Base-by-base conservation (phyloP, 2,888 invertebrate species). In the Nephrotoma guestfalica region DNA sequence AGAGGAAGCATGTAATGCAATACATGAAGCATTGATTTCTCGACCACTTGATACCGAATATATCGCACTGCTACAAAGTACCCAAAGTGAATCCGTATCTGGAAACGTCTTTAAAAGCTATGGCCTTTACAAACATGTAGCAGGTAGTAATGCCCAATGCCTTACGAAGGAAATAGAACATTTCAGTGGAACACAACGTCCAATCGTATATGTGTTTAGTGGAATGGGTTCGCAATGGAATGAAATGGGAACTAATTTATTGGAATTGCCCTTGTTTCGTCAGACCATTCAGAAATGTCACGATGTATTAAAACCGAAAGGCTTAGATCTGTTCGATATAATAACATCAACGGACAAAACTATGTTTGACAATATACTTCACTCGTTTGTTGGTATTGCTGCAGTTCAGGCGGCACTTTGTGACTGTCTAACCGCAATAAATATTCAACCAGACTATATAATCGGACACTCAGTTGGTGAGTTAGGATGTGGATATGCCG, bases 391-490 rank as follows among this genome's bases (percentile, higher is more conserved):
- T 41, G 94, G 95, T 41, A 96, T 96, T 88, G 94, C 95, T 13
- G 94, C 96, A 0, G 90, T 93, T n/a, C 93, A 94, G 93, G 94
- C 95, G 88, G 93, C 92, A 7, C 89, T 94, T 47, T 93, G 93
- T 71, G 96, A 96, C 90, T 90, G 95, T 6, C 91, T 96, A 85
- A 92, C 90, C 86, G 91, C 91, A 5, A 89, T 94, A 30, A 94
- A 94, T 13, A 91, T 96, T 43, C 91, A 92, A 86, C 95, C 96
- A 9, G 96, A 96, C 90, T 94, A 94, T 45, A 94, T 96, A 88
- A 94, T 96, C 88, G 96, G 99, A 1, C 98, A 98, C 91, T 98
- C 98, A 7, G 97, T 97, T 0, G 99, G 99, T 40, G 99, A 99
- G 91, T 92, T 99, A 6, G 98, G 97, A 0, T 98, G 99, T 91